Evolutionary conservation across 1,140 invertebrate genomes (phyloP), one percentile per base, ranked within the genome.

Genomic region (Melanaphis sacchari): DNA sequence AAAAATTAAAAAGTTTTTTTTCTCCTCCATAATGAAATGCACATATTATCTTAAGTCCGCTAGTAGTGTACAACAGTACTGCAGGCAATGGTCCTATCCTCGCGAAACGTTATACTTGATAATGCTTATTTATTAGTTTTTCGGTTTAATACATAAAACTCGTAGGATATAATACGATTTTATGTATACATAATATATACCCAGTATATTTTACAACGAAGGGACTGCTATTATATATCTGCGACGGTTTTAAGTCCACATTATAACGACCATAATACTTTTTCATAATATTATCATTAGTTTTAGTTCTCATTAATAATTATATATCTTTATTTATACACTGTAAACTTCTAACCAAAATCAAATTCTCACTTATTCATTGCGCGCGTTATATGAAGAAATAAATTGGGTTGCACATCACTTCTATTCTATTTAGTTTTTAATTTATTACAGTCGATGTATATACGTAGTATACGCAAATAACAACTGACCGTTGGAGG

Each of bases 111-210:
- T 54, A 40, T 24, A 41, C 40, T 90, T 59, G 36, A 40, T 90
- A 90, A 90, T 40, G 52, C 36, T 40, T 59, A 90, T 90, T 90
- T 90, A 90, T 90, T 59, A 90, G 88, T 90, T 24, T 59, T 90
- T 90, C 38, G 22, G 52, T 90, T 59, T 59, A 90, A 31, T 89
- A 89, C 21, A 89, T 89, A 89, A 89, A 89, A 89, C 31, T 26
- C 84, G 15, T 26, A 43, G 26, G 40, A 85, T 85, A 85, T 88
- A 88, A 88, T 31, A 9, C 36, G 36, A 36, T 54, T n/a, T 46
- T 88, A 88, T 36, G n/a, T 84, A 49, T 90, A 90, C 31, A 36
- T 88, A 41, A 5, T 87, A 52, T 52, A 90, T 59, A 59, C 36
- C 22, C 38, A 15, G 52, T 40, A 22, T 38, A 59, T 59, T 41